These are phyloP conservation scores for Saguinus midas DNA, from an alignment of 2,113 vertebrate species.

Conservation along the genomic window DNA sequence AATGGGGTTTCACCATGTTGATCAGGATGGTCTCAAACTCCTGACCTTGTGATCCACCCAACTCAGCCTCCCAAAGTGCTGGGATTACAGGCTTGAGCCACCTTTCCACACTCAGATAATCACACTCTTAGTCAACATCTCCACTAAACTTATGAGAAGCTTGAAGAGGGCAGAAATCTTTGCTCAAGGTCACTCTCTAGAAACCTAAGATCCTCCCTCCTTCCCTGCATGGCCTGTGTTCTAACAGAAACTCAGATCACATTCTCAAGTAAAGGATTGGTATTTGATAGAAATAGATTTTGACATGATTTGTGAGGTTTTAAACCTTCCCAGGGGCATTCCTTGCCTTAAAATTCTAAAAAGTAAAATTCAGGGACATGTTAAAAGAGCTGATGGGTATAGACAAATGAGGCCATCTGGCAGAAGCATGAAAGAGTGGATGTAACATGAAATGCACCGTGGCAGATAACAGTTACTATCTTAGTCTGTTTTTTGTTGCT, in stretches of 20 bases:
- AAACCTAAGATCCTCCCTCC: neutral
- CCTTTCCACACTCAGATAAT: neutral
- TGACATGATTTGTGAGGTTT: neutral
- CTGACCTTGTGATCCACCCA: too few species aligned
- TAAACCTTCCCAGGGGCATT: neutral
- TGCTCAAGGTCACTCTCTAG: neutral
- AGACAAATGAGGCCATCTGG: neutral
- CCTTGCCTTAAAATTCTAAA: neutral
- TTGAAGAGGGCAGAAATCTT: neutral
- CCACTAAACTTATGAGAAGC: neutral
- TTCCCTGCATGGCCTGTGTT: neutral
- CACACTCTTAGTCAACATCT: fast-evolving
- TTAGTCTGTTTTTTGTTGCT: neutral
- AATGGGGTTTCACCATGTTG: too few species aligned
- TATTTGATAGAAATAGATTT: neutral
- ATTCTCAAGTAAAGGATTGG: neutral
- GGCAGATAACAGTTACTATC: neutral
- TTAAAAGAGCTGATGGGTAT: neutral
- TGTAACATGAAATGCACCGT: neutral
- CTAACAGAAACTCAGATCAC: neutral
- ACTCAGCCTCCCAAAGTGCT: too few species aligned
- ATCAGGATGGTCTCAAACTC: too few species aligned
- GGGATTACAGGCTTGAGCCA: too few species aligned
- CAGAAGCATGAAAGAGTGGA: neutral
- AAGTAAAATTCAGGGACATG: neutral